These are phyloP conservation scores for Xestia sexstrigata DNA, from an alignment of 2,888 invertebrate species.

Conservation along the genomic window DNA sequence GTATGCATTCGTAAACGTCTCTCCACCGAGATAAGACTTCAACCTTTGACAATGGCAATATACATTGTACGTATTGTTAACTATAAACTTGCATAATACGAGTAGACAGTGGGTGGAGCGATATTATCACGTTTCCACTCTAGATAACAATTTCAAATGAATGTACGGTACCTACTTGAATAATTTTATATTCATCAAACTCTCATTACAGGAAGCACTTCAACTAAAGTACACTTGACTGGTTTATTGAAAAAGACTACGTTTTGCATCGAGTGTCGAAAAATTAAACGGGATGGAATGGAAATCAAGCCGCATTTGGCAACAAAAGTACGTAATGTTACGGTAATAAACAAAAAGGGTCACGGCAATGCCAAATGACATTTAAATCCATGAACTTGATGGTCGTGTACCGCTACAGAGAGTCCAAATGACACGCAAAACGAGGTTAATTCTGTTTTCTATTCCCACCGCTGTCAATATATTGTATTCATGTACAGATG, in stretches of 20 bases:
- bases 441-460: slow-evolving; percentile 68
- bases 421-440: slow-evolving; percentile 64
- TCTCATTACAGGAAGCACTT: slow-evolving; percentile 58
- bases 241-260: slow-evolving; percentile 36
- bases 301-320: slow-evolving; percentile 22
- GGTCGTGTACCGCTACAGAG: slow-evolving; percentile 65
- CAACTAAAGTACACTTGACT: slow-evolving; percentile 38
- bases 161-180: slow-evolving; percentile 46
- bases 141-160: slow-evolving; percentile 62
- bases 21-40: slow-evolving; percentile 54
- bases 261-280: slow-evolving; percentile 21
- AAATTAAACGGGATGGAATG: slow-evolving; percentile 31
- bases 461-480: slow-evolving; percentile 61
- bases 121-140: slow-evolving; percentile 65
- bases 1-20: slow-evolving; percentile 31
- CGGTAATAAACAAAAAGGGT: slow-evolving; percentile 58
- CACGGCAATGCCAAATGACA: slow-evolving; percentile 62
- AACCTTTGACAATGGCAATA: slow-evolving; percentile 65
- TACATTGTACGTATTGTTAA: slow-evolving; percentile 62
- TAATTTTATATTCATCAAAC: slow-evolving; percentile 61
- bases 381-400: slow-evolving; percentile 68
- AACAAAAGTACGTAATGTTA: slow-evolving; percentile 47
- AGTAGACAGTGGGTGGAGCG: slow-evolving; percentile 59
- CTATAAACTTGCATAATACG: slow-evolving; percentile 63
- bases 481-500: slow-evolving; percentile 46